phyloP scores from a whole-genome alignment of 1,140 invertebrate species.

The Trypoxylus dichotomus region DNA sequence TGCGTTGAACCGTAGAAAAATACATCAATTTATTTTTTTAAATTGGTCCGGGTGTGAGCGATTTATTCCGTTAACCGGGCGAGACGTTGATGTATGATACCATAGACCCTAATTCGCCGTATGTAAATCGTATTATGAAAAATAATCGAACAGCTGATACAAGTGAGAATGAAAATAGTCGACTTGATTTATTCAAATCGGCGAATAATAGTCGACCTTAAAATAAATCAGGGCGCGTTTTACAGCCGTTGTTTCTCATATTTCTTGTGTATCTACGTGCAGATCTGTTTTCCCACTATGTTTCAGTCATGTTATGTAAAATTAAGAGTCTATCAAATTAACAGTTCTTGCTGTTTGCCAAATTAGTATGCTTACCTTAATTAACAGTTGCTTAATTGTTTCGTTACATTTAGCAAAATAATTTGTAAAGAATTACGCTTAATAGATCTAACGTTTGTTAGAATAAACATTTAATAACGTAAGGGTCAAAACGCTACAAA shows the following conservation, averaged over 20 bases:
- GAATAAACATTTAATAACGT: too few relatives aligned
- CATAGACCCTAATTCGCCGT: constrained; percentile 1
- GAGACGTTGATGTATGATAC: neutral
- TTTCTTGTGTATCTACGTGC: neutral
- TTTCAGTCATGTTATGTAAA: too few relatives aligned
- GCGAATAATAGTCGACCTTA: neutral
- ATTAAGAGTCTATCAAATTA: too few relatives aligned
- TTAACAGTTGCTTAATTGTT: too few relatives aligned
- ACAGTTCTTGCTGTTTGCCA: too few relatives aligned
- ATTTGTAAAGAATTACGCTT: too few relatives aligned
- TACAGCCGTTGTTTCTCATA: neutral
- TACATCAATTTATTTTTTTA: neutral
- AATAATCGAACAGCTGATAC: constrained; percentile 1
- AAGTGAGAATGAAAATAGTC: neutral
- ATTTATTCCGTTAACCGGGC: neutral
- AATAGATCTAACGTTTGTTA: too few relatives aligned
- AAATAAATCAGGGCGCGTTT: neutral
- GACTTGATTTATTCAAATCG: neutral
- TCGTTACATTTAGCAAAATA: too few relatives aligned
- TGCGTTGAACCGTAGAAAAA: neutral
- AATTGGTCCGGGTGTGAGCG: neutral
- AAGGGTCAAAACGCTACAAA: too few relatives aligned
- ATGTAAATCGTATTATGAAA: neutral
- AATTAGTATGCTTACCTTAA: too few relatives aligned
- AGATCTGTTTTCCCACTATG: too few relatives aligned